Evolutionary conservation across 2,797 vertebrate genomes (phyloP), one percentile per base, ranked within the genome.

Genomic region (Thaleichthys pacificus): DNA sequence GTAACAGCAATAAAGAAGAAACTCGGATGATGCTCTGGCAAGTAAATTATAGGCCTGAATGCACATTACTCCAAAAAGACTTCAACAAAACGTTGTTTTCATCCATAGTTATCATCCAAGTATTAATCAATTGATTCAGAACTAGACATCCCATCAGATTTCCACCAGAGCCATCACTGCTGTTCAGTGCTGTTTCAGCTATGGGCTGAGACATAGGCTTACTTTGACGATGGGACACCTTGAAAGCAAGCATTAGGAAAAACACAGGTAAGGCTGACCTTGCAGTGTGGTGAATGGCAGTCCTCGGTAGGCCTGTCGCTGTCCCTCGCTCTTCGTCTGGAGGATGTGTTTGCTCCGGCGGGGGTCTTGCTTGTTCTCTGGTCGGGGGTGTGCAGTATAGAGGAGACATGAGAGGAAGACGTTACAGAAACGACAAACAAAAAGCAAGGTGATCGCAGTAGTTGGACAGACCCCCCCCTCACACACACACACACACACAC

Each of bases 191-290:
- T 54, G 51, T 54, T 54, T 1, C 3, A 54, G 19, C 19, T 17
- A n/a, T 56, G 19, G 19, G 19, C 51, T 56, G 51, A 17, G 19
- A 56, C 17, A 56, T 1, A 56, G 11, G 22, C 12, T 1, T 7
- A 38, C n/a, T 12, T 22, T n/a, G 32, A 35, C 7, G 17, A 6
- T 38, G 62, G 35, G 32, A 14, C n/a, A n/a, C 32, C 17, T 7
- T 68, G 51, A 38, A 71, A 21, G 67, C 49, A 60, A 15, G 28
- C 15, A 21, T 63, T 30, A 64, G 22, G 4, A 17, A 76, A 51
- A 79, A 69, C 0, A 56, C 51, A 56, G 51, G 19, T 17, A 32
- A 32, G 35, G 7, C 92, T 89, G 83, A 93, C 92, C 92, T 92
- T 87, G 65, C 66, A 57, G 58, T 57, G 35, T 56, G 72, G 49